phyloP scores from a whole-genome alignment of 2,888 invertebrate genomes.

The Andrena haemorrhoa region DNA sequence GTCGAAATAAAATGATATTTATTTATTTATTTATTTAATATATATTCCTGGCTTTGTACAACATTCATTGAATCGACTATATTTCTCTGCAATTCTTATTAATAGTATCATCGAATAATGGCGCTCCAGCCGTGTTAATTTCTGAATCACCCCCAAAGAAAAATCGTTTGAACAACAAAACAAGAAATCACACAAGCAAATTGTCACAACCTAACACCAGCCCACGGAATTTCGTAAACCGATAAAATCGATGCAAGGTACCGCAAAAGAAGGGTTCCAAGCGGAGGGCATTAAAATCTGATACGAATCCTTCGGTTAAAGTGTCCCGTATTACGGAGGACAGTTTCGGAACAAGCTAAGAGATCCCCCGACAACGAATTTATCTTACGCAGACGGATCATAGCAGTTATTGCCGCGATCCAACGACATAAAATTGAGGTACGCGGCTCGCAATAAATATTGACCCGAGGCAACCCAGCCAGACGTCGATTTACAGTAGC shows the following conservation, averaged over 20 bases:
- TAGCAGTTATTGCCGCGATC: slow-evolving; percentile 33
- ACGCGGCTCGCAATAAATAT: slow-evolving; percentile 47
- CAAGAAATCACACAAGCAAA: background rate
- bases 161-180: too few relatives aligned
- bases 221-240: background rate
- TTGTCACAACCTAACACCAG: background rate
- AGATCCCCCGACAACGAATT: slow-evolving; percentile 27
- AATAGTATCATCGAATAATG: background rate
- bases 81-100: background rate
- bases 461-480: slow-evolving; percentile 34
- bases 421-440: slow-evolving; percentile 49
- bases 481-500: slow-evolving; percentile 42
- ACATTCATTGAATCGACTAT: too few relatives aligned
- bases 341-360: slow-evolving; percentile 17
- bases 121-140: too few relatives aligned
- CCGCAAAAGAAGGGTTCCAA: background rate
- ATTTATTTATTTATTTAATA: background rate
- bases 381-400: slow-evolving; percentile 16
- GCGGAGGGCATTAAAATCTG: slow-evolving; percentile 29
- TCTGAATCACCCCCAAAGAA: background rate
- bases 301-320: slow-evolving; percentile 38
- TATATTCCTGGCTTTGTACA: too few relatives aligned
- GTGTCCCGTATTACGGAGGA: slow-evolving; percentile 3
- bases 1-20: background rate
- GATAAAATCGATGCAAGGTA: slow-evolving; percentile 5